Base-by-base conservation (phyloP, 2,797 vertebrate species). In the Brachyalestes nurse region DNA sequence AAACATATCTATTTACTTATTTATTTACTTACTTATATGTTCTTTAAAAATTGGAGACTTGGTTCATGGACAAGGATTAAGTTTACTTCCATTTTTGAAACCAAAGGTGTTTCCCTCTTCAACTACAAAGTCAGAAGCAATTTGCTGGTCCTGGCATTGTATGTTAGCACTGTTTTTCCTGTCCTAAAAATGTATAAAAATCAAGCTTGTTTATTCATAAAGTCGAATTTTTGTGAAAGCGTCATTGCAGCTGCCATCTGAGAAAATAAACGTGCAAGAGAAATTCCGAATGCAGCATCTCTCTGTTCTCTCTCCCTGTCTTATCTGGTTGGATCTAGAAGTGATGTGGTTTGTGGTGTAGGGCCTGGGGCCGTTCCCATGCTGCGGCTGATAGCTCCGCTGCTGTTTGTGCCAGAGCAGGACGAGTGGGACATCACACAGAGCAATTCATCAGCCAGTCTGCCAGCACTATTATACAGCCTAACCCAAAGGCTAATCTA, bases 401-500 rank as follows among this genome's bases (percentile, higher is more conserved):
- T 60, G 51, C n/a, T 72, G 16, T 83, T 53, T 70, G 69, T 4
- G 58, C n/a, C 34, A 58, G 51, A 77, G 34, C 72, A 58, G 72
- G 42, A 61, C 28, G 34, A 74, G 38, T 65, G 53, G 73, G 28
- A 55, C 28, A 71, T 66, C 61, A 80, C 42, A 76, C 57, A 8
- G 51, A 72, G 71, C 28, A 61, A 77, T 60, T 71, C 71, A 83
- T 82, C 77, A 75, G 23, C 69, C 64, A 66, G 42, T 65, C 69
- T 72, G 72, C 47, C 28, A 65, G 74, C 49, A 23, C 58, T 34
- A 74, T 80, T 79, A 66, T 55, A 45, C 65, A 84, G 76, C 25
- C 65, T 75, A 84, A 82, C 75, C 72, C 57, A 62, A 47, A 76
- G 77, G 51, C 73, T 79, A 75, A 86, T 84, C 77, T 73, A 71